Evolutionary conservation across 2,888 invertebrate genomes (phyloP), one percentile per base, ranked within the genome.

Genomic region (Aporophyla nigra): DNA sequence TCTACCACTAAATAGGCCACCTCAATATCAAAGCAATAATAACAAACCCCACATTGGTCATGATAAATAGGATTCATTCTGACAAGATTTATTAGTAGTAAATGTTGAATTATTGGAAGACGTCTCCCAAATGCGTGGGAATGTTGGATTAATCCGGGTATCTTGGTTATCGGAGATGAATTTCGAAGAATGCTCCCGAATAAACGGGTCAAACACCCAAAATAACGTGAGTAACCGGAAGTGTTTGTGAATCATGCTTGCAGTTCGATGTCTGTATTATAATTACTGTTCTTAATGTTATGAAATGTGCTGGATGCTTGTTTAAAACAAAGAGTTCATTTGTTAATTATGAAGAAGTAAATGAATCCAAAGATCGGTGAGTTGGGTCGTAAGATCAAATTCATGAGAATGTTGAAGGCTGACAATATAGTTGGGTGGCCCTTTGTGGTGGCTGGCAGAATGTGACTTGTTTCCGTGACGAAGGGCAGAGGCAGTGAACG

Each of bases 201-300:
- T 89, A 93, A 93, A 92, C 92, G 89, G 93, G 92, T 92, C 93
- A 92, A 91, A 87, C 90, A 90, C 90, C 91, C 90, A 91, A 92
- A 94, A 94, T 93, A 92, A 90, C 87, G 80, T 88, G 86, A 90
- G 89, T 86, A 89, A 89, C 88, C 92, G 93, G 92, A 93, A 93
- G 89, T 87, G 91, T 90, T 89, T 89, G 89, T 93, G 94, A 95
- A 90, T 95, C 94, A 93, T 83, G 78, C 87, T 84, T 90, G 87
- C 90, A 91, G 90, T 90, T 89, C 83, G 86, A 88, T 90, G 88
- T 90, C 88, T 90, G 83, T 62, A 77, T 78, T 88, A 86, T 79
- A 84, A 83, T 84, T 83, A 83, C 71, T 83, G 74, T 61, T 81
- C 75, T 74, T 78, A 74, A 76, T 74, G 81, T 80, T 71, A 59